Base-by-base conservation (phyloP, 1,140 invertebrate genomes). In the Sesamia nonagrioides region DNA sequence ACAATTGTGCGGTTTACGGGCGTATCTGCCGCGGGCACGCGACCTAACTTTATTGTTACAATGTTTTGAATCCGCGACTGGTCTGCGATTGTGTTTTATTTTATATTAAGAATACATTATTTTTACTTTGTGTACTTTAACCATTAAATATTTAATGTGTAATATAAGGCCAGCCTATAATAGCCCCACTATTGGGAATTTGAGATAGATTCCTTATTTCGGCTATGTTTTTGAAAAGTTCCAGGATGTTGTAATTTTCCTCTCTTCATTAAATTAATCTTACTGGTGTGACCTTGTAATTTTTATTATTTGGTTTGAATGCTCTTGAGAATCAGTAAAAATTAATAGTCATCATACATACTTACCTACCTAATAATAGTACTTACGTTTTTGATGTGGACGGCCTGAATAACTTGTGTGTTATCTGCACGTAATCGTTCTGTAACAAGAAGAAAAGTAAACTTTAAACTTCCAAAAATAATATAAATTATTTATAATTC, bases 351-450 rank as follows among this genome's bases (percentile, higher is more conserved):
- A n/a, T n/a, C n/a, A n/a, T n/a, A n/a, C n/a, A n/a, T n/a, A n/a
- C n/a, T n/a, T n/a, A n/a, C n/a, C n/a, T n/a, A n/a, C n/a, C n/a
- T n/a, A n/a, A n/a, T n/a, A n/a, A n/a, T n/a, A 48, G 4, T 78
- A 90, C 88, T 90, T 86, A 93, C 93, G 74, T 63, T 82, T 86
- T 89, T 5, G 92, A 91, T 15, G 93, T 93, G 1, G 92, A 91
- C 4, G 93, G 93, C 8, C 93, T 86, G 73, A 93, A 94, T 3
- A 93, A 80, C 82, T 94, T 94, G 74, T 94, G 93, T 45, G 90
- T 92, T 86, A 94, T 92, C 74, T 89, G 87, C 40, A 82, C 81
- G 27, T 91, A 88, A 48, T 88, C 84, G 56, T 82, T 78, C 92
- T 93, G 91, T 50, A 94, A 93, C 88, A 93, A 92, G 66, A 77